These are phyloP conservation scores for Tetranychus truncatus DNA, from an alignment of 2,888 invertebrate species.

Conservation along the genomic window DNA sequence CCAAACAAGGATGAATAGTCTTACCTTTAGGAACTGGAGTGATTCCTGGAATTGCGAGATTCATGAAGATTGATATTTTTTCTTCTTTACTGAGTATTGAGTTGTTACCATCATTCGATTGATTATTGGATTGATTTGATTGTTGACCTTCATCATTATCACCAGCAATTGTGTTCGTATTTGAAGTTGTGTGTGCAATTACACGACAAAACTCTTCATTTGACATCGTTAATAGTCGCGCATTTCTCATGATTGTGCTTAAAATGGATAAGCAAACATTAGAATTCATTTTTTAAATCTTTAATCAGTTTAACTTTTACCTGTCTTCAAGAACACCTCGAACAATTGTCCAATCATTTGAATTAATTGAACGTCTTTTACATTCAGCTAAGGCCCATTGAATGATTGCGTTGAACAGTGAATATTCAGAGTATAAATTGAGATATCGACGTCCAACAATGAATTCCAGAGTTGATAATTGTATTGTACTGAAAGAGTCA, in stretches of 20 bases:
- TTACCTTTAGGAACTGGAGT: constrained; percentile 25
- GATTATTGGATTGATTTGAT: background rate
- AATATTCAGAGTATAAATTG: constrained; percentile 28
- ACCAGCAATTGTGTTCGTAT: constrained; percentile 15
- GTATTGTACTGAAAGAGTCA: constrained; percentile 16
- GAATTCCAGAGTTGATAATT: constrained; percentile 26
- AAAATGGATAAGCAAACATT: constrained; percentile 19
- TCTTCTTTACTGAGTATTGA: constrained; percentile 27
- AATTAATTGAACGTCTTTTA: constrained; percentile 24
- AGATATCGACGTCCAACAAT: constrained; percentile 27
- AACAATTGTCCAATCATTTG: constrained; percentile 22
- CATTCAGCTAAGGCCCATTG: constrained; percentile 28
- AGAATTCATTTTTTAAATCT: too few relatives aligned
- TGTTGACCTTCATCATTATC: constrained; percentile 21
- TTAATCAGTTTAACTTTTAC: constrained; percentile 4
- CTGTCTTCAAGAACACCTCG: constrained; percentile 22
- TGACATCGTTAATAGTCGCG: constrained; percentile 27
- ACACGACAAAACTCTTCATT: constrained; percentile 26
- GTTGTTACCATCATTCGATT: constrained; percentile 9
- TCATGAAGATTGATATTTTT: constrained; percentile 28
- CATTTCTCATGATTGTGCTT: constrained; percentile 24
- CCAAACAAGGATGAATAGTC: background rate
- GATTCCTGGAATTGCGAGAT: constrained; percentile 28
- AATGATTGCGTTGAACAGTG: constrained; percentile 26
- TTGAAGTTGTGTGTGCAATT: constrained; percentile 20